Evolutionary conservation across 2,113 vertebrate species (phyloP), one percentile per base, ranked within the genome.

Genomic region (Nasalis larvatus): DNA sequence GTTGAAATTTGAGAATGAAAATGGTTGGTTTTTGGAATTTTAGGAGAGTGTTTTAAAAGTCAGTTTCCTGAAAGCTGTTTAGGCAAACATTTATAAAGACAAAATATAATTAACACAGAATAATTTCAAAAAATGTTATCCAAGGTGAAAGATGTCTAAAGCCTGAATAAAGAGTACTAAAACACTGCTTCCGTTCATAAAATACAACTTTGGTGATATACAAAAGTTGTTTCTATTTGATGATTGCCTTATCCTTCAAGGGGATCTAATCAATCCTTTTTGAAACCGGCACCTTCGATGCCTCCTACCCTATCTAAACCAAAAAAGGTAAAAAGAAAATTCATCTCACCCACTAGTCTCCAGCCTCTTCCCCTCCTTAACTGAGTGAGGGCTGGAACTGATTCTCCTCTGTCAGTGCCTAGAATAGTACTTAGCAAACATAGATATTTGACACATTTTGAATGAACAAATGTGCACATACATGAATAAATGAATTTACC

Each of bases 31-130:
- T 93, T 82, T 25, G 14, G 16, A 81, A 80, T 73, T 95, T 86
- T 69, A 73, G 6, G 12, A 45, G 3, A 60, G 6, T 30, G 74
- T 54, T 89, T 76, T 66, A 81, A 80, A 60, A 86, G 2, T 42
- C 21, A 21, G 21, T 86, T 95, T 94, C 68, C 60, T 78, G 71
- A 84, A 94, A 78, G 27, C 9, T 37, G 0, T 71, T 54, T 60
- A 71, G 32, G 71, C 10, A 96, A 84, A 87, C 21, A 87, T 91
- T 81, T 81, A n/a, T 63, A 80, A 95, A 69, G 16, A 0, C 21
- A 89, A 73, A 80, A 81, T 77, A 88, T 45, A 40, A 58, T 94
- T 92, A 87, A 94, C 47, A 25, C 4, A 60, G 32, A 91, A 93
- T 81, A 76, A 35, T 89, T 95, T 95, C 2, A 23, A 89, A 83